Conservation (phyloP, 2,888 invertebrate genomes). For the Diploptera punctata region DNA sequence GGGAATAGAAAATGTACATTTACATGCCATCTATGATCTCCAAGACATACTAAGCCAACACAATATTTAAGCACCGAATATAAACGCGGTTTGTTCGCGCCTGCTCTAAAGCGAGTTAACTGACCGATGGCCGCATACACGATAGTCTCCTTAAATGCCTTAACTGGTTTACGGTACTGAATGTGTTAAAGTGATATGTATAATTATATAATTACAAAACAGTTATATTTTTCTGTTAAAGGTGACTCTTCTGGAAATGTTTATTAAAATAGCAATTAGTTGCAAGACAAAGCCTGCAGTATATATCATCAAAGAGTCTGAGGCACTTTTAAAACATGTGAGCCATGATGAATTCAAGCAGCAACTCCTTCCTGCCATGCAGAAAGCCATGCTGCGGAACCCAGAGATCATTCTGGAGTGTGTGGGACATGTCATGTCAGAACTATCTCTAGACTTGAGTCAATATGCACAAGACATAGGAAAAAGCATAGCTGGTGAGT, state of each 20-base stretch:
- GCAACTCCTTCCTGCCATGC: constrained; percentile 80
- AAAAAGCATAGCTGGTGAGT: constrained; percentile 77
- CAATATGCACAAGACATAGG: constrained; percentile 79
- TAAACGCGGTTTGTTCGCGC: too few relatives aligned
- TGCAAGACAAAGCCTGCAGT: constrained; percentile 77
- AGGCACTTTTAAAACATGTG: constrained; percentile 68
- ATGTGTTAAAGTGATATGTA: too few relatives aligned
- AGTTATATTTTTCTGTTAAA: too few relatives aligned
- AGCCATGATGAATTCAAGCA: constrained; percentile 73
- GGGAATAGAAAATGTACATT: too few relatives aligned
- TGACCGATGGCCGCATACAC: too few relatives aligned
- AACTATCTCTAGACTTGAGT: constrained; percentile 77
- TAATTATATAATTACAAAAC: too few relatives aligned
- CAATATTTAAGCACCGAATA: too few relatives aligned
- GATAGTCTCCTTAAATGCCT: too few relatives aligned
- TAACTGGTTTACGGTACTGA: too few relatives aligned
- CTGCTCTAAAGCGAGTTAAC: too few relatives aligned
- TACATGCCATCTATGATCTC: too few relatives aligned
- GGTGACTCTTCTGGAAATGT: constrained; percentile 70
- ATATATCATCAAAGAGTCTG: constrained; percentile 70
- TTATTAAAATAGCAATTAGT: constrained; percentile 78
- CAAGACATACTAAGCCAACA: too few relatives aligned
- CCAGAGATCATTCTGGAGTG: constrained; percentile 89
- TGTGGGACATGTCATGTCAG: constrained; percentile 76
- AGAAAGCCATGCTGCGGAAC: constrained; percentile 90